These are phyloP conservation scores for Phocoena phocoena DNA, from an alignment of 2,113 vertebrate species.

Conservation along the genomic window DNA sequence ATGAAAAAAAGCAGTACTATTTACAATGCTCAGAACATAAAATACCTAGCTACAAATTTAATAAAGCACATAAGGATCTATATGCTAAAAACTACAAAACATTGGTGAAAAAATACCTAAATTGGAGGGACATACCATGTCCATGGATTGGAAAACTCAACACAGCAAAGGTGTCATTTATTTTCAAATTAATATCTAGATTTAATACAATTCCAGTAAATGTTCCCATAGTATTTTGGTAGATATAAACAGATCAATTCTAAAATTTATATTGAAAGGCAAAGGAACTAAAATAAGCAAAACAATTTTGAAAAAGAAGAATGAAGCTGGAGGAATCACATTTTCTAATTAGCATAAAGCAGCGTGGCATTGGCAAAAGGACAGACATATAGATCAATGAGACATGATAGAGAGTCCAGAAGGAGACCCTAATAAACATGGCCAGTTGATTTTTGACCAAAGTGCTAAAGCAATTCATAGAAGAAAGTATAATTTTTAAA, in stretches of 20 bases:
- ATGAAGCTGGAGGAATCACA: background rate
- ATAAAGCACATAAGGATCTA: background rate
- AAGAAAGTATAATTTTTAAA: background rate
- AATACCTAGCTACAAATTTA: background rate
- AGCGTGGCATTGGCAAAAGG: background rate
- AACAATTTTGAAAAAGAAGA: background rate
- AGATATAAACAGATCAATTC: background rate
- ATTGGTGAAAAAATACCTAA: background rate
- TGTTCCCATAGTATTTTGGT: background rate
- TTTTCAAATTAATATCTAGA: background rate
- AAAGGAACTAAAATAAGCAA: background rate
- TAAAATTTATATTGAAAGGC: slow-evolving; percentile 3
- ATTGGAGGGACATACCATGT: background rate
- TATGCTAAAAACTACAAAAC: background rate
- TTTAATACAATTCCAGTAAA: background rate
- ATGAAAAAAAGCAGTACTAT: background rate
- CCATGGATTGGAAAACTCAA: background rate
- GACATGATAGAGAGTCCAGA: background rate
- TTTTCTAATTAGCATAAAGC: background rate
- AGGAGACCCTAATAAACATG: background rate
- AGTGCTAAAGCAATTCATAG: background rate
- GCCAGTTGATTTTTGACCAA: background rate
- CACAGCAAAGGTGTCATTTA: background rate
- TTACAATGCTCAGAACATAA: background rate
- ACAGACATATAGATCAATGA: background rate